A percentile compares a stretch with the other conserved stretches of the same genome.
Evolutionary conservation across 2,113 vertebrate genomes (phyloP).

Genomic region (Ctenodactylus gundi): DNA sequence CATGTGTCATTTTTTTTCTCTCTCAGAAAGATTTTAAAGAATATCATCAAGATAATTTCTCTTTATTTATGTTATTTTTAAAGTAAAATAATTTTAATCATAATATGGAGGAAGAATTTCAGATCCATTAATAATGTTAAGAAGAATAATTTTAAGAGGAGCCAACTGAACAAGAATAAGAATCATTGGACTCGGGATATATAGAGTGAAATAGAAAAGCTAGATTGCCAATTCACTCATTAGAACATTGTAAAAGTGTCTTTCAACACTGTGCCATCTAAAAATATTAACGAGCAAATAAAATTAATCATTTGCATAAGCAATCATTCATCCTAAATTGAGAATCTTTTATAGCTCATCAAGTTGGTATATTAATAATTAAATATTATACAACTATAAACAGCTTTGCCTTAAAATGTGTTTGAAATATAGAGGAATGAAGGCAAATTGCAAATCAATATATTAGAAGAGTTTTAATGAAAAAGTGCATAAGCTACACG

Average conservation of each 20-base stretch:
- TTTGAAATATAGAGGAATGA: no score
- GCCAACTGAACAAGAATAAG: neutral
- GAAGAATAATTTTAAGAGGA: neutral
- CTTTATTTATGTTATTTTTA: neutral
- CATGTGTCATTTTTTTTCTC: neutral
- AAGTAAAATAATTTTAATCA: neutral
- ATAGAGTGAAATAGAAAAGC: rapidly evolving
- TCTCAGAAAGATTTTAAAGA: neutral
- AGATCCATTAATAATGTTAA: neutral
- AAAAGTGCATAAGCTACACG: neutral
- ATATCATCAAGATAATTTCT: neutral
- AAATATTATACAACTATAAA: neutral
- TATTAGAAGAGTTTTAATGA: neutral
- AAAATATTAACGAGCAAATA: neutral
- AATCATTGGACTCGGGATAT: neutral
- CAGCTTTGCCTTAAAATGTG: rapidly evolving
- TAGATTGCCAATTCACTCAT: neutral
- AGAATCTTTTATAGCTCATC: neutral
- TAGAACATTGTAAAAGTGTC: neutral
- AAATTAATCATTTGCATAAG: neutral
- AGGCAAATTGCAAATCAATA: no score
- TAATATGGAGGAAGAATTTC: neutral
- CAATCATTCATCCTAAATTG: neutral
- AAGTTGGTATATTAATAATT: neutral
- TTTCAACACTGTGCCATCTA: neutral